These are phyloP conservation scores for Agapostemon virescens DNA, from an alignment of 2,888 invertebrate species.

Conservation along the genomic window DNA sequence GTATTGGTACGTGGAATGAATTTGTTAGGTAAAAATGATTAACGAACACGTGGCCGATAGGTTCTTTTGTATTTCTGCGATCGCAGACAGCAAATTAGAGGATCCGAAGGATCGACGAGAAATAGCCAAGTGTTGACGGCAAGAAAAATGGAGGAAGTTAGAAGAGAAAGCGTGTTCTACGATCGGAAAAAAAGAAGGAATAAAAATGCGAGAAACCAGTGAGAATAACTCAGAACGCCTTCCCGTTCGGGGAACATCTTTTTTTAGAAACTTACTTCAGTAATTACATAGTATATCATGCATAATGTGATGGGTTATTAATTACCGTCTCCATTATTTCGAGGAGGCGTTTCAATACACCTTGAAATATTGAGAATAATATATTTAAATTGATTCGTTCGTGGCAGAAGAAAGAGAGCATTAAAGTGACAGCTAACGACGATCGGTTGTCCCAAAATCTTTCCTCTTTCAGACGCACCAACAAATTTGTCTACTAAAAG, in stretches of 20 bases:
- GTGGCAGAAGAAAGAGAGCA: background rate
- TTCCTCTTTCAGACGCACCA: background rate
- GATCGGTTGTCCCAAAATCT: background rate
- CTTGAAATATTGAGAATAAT: conserved; percentile 3
- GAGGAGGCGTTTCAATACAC: background rate
- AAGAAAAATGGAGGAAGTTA: conserved; percentile 3
- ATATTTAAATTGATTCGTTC: background rate
- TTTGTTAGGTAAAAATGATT: background rate
- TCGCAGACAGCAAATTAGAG: background rate
- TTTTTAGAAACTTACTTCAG: background rate
- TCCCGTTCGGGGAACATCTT: background rate
- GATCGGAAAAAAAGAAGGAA: background rate
- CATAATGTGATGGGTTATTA: background rate
- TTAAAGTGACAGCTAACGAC: conserved; percentile 1
- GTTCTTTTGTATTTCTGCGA: background rate
- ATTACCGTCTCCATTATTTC: conserved; percentile 1
- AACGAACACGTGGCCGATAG: background rate
- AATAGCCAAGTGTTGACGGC: background rate
- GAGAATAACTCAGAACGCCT: background rate
- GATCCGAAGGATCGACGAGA: background rate
- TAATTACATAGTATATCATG: background rate
- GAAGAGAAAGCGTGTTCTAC: background rate
- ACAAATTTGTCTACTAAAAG: conserved; percentile 11
- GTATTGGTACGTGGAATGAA: conserved; percentile 6
- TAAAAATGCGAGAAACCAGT: background rate